A percentile compares a stretch with the other conserved stretches of the same genome.
Evolutionary conservation across 2,113 vertebrate species (phyloP).

Genomic region (Corydoras sp.): DNA sequence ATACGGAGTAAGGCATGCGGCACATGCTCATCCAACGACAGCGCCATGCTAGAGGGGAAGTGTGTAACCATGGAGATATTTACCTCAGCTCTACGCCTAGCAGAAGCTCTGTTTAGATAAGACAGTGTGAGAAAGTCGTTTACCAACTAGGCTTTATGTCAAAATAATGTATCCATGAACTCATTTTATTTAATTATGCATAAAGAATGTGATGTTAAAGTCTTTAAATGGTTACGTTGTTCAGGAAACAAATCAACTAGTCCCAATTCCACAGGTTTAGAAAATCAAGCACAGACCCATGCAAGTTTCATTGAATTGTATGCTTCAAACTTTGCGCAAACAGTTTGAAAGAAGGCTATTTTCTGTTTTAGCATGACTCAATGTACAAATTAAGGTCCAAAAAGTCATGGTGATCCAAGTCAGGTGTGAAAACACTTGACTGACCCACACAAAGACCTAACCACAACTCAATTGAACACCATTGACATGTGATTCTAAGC

Average conservation of each 20-base stretch:
- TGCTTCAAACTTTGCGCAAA: no score
- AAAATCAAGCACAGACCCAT: no score
- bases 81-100: constrained; percentile 28
- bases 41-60: constrained; percentile 16
- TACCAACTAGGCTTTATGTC: not conserved
- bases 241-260: not conserved
- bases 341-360: no score
- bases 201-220: not conserved
- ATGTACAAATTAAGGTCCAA: no score
- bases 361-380: no score
- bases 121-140: constrained; percentile 14
- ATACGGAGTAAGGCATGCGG: not conserved
- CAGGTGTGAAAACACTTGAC: no score
- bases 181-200: constrained; percentile 3
- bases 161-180: not conserved
- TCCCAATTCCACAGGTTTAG: no score
- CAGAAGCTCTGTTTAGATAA: constrained; percentile 24
- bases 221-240: constrained; percentile 3
- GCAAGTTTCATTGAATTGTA: no score
- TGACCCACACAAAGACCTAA: no score
- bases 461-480: no score
- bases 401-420: no score
- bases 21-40: not conserved
- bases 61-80: constrained; percentile 44
- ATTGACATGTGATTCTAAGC: no score